Base-by-base conservation (phyloP, 2,113 vertebrate species). In the Rhineura floridana region DNA sequence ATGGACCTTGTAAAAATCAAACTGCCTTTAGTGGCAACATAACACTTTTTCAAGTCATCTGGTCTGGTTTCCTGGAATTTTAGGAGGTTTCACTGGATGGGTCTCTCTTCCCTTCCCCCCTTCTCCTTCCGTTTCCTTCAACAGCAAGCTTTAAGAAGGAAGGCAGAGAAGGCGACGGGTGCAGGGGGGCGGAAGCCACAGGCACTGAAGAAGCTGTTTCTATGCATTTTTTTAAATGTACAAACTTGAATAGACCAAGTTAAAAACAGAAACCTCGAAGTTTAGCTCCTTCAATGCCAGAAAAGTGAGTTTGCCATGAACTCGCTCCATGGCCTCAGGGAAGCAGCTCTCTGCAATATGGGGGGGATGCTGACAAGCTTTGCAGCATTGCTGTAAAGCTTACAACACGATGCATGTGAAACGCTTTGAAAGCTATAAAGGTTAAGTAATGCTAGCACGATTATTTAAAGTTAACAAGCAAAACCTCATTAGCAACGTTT, bases 191-290 rank as follows among this genome's bases (percentile, higher is more conserved):
- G 44, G 23, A 65, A 65, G 63, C 25, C 0, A 0, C 23, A 2
- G 44, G 3, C 25, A 44, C 0, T 0, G 76, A 30, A 0, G 36
- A 39, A 73, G 70, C n/a, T n/a, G 1, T 59, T 6, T 62, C 70
- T 11, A 2, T 0, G 78, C 21, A 0, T n/a, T 33, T 0, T 33
- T 28, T 50, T 12, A 50, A 72, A 39, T 12, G 19, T 23, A 55
- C 50, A n/a, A 44, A 67, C 48, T 55, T 28, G 36, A 17, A 19
- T 7, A 12, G 0, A 23, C 83, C 12, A 39, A 73, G 39, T 11
- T 12, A 12, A 50, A n/a, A 5, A 3, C 23, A 65, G 30, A 30
- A 65, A 65, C 23, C 25, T 11, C 63, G 6, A 65, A 30, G 11
- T 65, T n/a, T n/a, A n/a, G n/a, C 63, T 65, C 23, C 63, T 65